Evolutionary conservation across 1,140 invertebrate species (phyloP).

Genomic region (Drosophila busckii): DNA sequence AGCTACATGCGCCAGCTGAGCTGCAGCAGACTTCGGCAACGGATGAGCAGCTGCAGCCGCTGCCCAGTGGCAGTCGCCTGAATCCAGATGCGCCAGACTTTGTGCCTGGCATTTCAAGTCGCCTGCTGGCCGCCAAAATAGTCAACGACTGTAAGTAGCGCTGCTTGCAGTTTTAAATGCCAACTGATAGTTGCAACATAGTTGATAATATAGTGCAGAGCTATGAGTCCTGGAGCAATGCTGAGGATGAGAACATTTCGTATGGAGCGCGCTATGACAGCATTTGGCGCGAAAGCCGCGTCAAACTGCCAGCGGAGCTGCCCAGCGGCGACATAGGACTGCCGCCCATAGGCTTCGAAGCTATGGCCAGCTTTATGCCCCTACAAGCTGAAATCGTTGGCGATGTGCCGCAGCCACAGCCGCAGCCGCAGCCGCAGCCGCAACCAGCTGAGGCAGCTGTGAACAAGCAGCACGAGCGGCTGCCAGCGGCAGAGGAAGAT

Average conservation of each 20-base stretch:
- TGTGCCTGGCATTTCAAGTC: slow-evolving; percentile 28
- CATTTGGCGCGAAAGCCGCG: slow-evolving; percentile 49
- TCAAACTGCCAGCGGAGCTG: background rate
- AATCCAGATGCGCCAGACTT: slow-evolving; percentile 56
- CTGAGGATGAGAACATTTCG: slow-evolving; percentile 16
- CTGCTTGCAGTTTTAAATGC: background rate
- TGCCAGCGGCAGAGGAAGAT: too few species aligned
- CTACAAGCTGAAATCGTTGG: slow-evolving; percentile 16
- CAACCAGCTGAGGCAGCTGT: background rate
- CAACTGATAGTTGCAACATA: background rate
- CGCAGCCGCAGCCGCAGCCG: background rate
- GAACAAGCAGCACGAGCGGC: background rate
- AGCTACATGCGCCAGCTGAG: too few species aligned
- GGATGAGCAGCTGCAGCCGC: background rate
- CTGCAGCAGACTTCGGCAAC: background rate
- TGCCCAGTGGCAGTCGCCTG: slow-evolving; percentile 18
- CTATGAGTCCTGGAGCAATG: slow-evolving; percentile 43
- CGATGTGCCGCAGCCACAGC: background rate
- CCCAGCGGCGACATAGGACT: slow-evolving; percentile 17
- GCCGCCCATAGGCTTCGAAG: background rate
- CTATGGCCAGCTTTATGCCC: slow-evolving; percentile 8
- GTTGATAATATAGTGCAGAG: slow-evolving; percentile 6
- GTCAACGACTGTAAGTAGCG: slow-evolving; percentile 40
- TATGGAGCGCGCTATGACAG: slow-evolving; percentile 45
- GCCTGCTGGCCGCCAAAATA: slow-evolving; percentile 36